phyloP scores from a whole-genome alignment of 2,113 vertebrate genomes.

The Lanius ludovicianus region DNA sequence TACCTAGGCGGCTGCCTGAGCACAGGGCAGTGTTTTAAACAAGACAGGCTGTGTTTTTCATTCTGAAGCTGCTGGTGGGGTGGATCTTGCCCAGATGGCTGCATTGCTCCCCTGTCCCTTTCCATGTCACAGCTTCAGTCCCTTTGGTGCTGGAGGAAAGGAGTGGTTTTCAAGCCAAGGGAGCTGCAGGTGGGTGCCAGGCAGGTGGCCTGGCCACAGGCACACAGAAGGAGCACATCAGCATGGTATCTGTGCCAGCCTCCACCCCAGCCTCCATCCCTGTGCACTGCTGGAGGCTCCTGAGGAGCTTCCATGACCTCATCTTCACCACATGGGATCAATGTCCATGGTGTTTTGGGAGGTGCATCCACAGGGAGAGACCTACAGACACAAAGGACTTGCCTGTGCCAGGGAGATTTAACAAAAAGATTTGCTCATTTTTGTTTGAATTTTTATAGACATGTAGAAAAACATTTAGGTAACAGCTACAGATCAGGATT shows the following conservation, averaged over 20 bases:
- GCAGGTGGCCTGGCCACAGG: background rate
- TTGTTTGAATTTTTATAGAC: background rate
- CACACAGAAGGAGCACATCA: background rate
- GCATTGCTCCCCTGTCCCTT: background rate
- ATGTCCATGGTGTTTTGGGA: accelerated
- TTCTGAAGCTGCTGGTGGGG: background rate
- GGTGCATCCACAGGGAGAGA: background rate
- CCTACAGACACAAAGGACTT: background rate
- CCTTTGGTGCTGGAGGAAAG: background rate
- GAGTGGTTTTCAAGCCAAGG: background rate
- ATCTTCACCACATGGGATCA: accelerated
- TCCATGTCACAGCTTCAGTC: background rate
- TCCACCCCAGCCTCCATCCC: background rate
- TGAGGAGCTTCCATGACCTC: background rate
- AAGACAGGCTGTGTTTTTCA: conserved; percentile 6
- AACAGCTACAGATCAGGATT: background rate
- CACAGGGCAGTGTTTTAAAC: background rate
- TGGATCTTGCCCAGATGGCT: background rate
- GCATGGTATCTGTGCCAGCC: background rate
- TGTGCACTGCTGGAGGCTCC: background rate
- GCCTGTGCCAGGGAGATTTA: background rate
- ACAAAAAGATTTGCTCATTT: background rate
- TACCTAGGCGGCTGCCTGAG: background rate
- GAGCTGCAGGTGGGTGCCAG: background rate
- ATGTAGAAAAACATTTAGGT: background rate